These are phyloP conservation scores for Oxyscelio sp. DNA, from an alignment of 2,888 invertebrate genomes.

Conservation along the genomic window DNA sequence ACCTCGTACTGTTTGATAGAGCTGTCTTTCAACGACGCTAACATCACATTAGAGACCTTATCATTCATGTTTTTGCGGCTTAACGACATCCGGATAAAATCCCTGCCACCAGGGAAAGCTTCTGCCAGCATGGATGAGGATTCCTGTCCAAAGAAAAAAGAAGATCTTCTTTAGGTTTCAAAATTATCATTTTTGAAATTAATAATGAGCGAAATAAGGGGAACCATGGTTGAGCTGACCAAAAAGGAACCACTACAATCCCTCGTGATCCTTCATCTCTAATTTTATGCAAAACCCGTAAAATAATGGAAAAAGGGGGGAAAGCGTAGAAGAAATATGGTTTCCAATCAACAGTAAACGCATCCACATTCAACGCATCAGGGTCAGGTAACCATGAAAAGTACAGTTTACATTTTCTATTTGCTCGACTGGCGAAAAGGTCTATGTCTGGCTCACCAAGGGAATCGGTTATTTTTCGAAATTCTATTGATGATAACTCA, in stretches of 20 bases:
- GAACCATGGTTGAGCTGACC: conserved; percentile 14
- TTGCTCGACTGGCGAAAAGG: not conserved
- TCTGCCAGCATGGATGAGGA: conserved; percentile 14
- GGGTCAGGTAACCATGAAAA: conserved; percentile 47
- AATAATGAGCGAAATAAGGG: conserved; percentile 28
- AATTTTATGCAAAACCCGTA: not conserved
- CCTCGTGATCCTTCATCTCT: conserved; percentile 81
- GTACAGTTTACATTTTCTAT: not conserved
- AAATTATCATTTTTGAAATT: conserved; percentile 38
- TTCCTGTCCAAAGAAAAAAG: conserved; percentile 20
- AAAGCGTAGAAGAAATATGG: conserved; percentile 77
- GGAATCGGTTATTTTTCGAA: too few relatives aligned
- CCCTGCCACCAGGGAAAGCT: conserved; percentile 26
- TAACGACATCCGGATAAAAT: not conserved
- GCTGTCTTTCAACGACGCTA: conserved; percentile 19
- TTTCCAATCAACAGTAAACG: conserved; percentile 60
- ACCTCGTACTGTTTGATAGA: conserved; percentile 25
- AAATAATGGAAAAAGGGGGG: too few relatives aligned
- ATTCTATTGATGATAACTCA: too few relatives aligned
- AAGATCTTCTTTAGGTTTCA: conserved; percentile 23
- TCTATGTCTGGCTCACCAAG: conserved; percentile 47
- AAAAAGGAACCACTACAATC: conserved; percentile 77
- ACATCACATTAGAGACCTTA: not conserved
- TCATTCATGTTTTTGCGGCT: too few relatives aligned
- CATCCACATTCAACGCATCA: conserved; percentile 64